Conservation (phyloP, 1,140 invertebrate species). For the Microplitis demolitor region DNA sequence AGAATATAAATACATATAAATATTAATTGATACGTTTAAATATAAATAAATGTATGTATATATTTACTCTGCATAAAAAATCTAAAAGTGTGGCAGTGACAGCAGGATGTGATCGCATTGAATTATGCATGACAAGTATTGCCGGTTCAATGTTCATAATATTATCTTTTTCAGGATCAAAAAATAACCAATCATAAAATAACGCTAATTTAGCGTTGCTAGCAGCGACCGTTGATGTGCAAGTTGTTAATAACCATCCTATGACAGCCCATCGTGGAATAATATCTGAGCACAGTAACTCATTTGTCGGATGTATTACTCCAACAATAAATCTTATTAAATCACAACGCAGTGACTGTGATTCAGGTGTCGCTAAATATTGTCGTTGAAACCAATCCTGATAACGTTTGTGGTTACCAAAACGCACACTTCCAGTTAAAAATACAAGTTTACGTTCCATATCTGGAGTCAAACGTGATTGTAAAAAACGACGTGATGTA, state of each 20-base stretch:
- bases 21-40: background rate
- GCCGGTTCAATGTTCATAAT: conserved; percentile 99
- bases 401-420: conserved; percentile 97
- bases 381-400: conserved; percentile 98
- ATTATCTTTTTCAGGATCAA: conserved; percentile 93
- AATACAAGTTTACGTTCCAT: conserved; percentile 97
- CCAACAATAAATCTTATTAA: conserved; percentile 97
- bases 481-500: conserved; percentile 89
- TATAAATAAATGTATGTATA: background rate
- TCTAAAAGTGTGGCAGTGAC: conserved; percentile 94
- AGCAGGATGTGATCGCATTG: conserved; percentile 92
- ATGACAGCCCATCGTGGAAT: conserved; percentile 98
- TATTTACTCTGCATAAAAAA: conserved; percentile 84
- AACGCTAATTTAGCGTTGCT: conserved; percentile 95
- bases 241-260: conserved; percentile 96
- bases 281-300: conserved; percentile 95
- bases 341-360: conserved; percentile 92
- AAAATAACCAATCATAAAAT: conserved; percentile 98
- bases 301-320: conserved; percentile 97
- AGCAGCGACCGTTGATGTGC: conserved; percentile 90
- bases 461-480: conserved; percentile 91
- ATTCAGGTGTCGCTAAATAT: conserved; percentile 96
- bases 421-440: conserved; percentile 89
- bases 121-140: conserved; percentile 97
- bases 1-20: background rate